These are phyloP conservation scores for Cerastis leucographa DNA, from an alignment of 2,888 invertebrate species.

Conservation along the genomic window DNA sequence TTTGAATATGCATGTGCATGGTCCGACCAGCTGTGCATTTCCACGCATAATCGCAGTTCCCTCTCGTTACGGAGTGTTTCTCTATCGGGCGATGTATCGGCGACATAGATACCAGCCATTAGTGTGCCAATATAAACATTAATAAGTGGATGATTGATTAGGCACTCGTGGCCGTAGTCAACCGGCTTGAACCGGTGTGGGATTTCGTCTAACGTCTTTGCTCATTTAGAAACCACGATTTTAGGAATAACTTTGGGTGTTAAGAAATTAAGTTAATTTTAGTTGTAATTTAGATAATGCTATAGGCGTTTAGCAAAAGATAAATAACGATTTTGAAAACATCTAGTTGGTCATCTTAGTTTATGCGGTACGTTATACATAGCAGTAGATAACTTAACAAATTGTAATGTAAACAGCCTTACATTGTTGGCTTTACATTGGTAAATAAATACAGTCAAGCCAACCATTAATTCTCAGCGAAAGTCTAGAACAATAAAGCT, in stretches of 20 bases:
- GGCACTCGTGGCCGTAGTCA: conserved; percentile 29
- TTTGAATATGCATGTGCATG: conserved; percentile 88
- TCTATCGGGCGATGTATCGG: conserved; percentile 65
- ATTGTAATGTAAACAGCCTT: neutral
- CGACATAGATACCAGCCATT: conserved; percentile 74
- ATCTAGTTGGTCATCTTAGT: neutral
- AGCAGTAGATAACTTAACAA: neutral
- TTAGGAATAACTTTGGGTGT: conserved; percentile 41
- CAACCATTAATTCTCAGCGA: conserved; percentile 30
- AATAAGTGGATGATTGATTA: conserved; percentile 67
- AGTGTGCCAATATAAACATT: conserved; percentile 73
- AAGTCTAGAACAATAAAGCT: conserved; percentile 51
- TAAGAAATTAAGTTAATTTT: conserved; percentile 42
- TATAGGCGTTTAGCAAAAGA: conserved; percentile 9
- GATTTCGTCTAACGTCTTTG: conserved; percentile 52
- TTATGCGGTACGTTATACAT: neutral
- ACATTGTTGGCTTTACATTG: conserved; percentile 6
- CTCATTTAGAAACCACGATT: conserved; percentile 41
- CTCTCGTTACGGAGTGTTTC: conserved; percentile 71
- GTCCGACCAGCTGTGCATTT: conserved; percentile 75
- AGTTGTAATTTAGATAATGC: conserved; percentile 37
- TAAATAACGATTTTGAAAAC: conserved; percentile 16
- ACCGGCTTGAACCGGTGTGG: conserved; percentile 48
- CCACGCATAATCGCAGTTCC: conserved; percentile 68
- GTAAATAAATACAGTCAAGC: conserved; percentile 19